Evolutionary conservation across 2,113 vertebrate genomes (phyloP), one percentile per base, ranked within the genome.

Genomic region (Menidia beryllina): DNA sequence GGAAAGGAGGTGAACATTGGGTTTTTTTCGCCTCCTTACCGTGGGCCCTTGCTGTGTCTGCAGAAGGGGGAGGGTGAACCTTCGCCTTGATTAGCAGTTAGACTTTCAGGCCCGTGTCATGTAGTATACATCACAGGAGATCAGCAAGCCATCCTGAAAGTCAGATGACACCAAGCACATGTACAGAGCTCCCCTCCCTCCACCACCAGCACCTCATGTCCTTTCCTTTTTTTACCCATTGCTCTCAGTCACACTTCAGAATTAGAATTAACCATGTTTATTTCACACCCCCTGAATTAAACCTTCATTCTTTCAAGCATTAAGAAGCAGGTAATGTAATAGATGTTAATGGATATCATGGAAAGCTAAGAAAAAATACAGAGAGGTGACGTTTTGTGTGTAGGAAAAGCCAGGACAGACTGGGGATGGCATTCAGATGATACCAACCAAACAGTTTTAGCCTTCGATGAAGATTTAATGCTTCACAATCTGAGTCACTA

Each of bases 101-200:
- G 56, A 59, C 79, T 75, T 87, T 67, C 76, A 77, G 79, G 79
- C 69, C 65, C 63, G 57, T 94, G 93, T 93, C 93, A 92, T 89
- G 79, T 90, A 86, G 84, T 83, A 91, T 93, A 91, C 81, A 92
- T 94, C 93, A 94, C 86, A 92, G 82, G 83, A 91, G 93, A 91
- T 94, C 91, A 93, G 88, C 87, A 81, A 88, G 53, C 87, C 87
- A 89, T 82, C 86, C 89, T 87, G 82, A 90, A 91, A 93, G 90
- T 93, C 93, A 93, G 90, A 92, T 94, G 93, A 92, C 89, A 90
- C 68, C 39, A 25, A 91, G 81, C 88, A 89, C 90, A 90, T 91
- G 90, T 85, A 80, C 81, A 61, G 54, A 19, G 13, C 59, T 65
- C 48, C 71, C 61, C 23, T 48, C 59, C 27, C 58, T 34, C 23